Evolutionary conservation across 2,113 vertebrate genomes (phyloP), one percentile per base, ranked within the genome.

Genomic region (Pygoscelis adeliae): DNA sequence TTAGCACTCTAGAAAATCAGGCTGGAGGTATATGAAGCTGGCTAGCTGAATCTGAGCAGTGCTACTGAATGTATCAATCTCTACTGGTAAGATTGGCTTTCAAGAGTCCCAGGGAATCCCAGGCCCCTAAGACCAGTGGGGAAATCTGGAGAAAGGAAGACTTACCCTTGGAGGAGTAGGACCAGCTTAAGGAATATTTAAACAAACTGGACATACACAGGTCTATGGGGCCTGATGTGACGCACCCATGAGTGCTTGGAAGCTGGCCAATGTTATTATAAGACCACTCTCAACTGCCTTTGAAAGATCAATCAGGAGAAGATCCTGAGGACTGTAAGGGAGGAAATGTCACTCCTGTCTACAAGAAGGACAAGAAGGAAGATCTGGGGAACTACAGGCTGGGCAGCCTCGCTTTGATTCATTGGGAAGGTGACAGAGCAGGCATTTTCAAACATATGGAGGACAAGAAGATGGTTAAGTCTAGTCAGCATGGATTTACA

Each of bases 1-100:
- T 85, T 83, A 79, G 20, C n/a, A 21, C 13, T 79, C 15, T 17
- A 71, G 34, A 71, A 90, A 90, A 83, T 58, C 34, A 79, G 20
- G 3, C 6, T 56, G 9, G 29, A 65, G 10, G 26, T 18, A 30
- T 53, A 19, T 52, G 32, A 77, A 84, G 46, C 13, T 0, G 0
- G 20, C 10, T 25, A 40, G 6, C 14, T 90, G 73, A 62, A 85
- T 66, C 21, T 78, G 58, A 90, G 46, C 20, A 56, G 23, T 5
- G n/a, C 25, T 76, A 9, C 27, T 71, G 66, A 30, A 32, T 62
- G 9, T 26, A 13, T 67, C 47, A 53, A 4, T 8, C 52, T 83
- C 15, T 50, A 5, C 15, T 63, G 5, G 4, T 62, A 79, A 66
- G 15, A 26, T 3, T 2, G 0, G 6, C 34, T 42, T 81, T 88